Conservation (phyloP, 2,888 invertebrate genomes). For the Cryptus viduatorius region DNA sequence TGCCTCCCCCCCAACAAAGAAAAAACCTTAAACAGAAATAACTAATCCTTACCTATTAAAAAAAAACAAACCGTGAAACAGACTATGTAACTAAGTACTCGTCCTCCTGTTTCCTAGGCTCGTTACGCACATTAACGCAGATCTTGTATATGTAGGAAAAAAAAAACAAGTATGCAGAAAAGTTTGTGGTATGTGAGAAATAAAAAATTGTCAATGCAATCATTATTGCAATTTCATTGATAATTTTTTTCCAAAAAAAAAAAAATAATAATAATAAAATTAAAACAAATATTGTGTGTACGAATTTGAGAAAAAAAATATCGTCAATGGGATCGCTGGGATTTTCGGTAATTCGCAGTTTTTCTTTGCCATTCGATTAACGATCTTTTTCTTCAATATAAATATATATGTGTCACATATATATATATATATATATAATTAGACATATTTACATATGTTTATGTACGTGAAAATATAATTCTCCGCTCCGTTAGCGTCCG, state of each 20-base stretch:
- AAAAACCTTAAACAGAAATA: neutral
- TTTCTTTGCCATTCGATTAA: neutral
- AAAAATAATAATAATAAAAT: neutral
- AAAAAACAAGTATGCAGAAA: neutral
- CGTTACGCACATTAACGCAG: slow-evolving; percentile 45
- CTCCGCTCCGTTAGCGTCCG: neutral
- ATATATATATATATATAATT: slow-evolving; percentile 27
- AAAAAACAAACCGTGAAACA: neutral
- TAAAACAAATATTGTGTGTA: neutral
- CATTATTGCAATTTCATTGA: neutral
- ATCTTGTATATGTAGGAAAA: slow-evolving; percentile 47
- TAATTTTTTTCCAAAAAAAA: neutral
- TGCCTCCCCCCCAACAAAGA: neutral
- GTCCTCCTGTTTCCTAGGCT: slow-evolving; percentile 45
- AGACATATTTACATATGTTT: slow-evolving; percentile 22
- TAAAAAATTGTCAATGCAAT: slow-evolving; percentile 11
- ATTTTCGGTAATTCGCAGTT: neutral
- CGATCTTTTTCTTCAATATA: slow-evolving; percentile 18
- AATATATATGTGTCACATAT: slow-evolving; percentile 29
- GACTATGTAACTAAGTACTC: slow-evolving; percentile 40
- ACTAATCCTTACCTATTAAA: neutral
- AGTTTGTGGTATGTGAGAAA: slow-evolving; percentile 12
- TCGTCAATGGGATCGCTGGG: neutral
- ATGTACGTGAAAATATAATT: slow-evolving; percentile 25
- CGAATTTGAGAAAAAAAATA: neutral